These are phyloP conservation scores for Stenotaenia linearis DNA, from an alignment of 2,888 invertebrate species.

Conservation along the genomic window DNA sequence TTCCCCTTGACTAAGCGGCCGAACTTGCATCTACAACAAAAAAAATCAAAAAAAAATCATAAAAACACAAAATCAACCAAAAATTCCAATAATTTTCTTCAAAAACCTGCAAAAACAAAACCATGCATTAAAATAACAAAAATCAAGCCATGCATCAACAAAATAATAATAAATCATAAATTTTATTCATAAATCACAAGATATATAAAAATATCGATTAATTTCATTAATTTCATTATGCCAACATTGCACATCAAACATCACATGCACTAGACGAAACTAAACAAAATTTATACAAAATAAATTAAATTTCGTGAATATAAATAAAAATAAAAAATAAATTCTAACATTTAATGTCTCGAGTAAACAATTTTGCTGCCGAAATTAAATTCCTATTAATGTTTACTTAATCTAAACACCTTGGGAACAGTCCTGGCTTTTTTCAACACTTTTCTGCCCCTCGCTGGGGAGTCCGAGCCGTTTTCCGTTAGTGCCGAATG, in stretches of 20 bases:
- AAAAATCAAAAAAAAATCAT: not conserved
- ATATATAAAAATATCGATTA: not conserved
- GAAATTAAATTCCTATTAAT: not conserved
- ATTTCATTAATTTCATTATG: too few species aligned
- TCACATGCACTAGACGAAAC: slow-evolving; percentile 4
- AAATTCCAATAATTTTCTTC: not conserved
- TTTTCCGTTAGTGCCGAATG: slow-evolving; percentile 31
- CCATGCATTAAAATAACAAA: too few species aligned
- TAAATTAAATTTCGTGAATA: not conserved
- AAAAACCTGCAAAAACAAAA: not conserved
- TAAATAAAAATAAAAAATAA: not conserved
- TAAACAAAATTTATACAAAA: not conserved
- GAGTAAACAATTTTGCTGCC: not conserved
- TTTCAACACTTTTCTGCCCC: slow-evolving; percentile 37
- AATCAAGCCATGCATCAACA: too few species aligned
- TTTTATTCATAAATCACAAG: not conserved
- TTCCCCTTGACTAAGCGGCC: not conserved
- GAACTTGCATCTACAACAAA: slow-evolving; percentile 19
- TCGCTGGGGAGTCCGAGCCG: slow-evolving; percentile 42
- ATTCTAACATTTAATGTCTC: not conserved
- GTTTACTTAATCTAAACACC: slow-evolving; percentile 36
- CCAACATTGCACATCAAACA: not conserved
- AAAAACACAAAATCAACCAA: not conserved
- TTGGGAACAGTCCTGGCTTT: slow-evolving; percentile 39
- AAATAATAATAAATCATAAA: not conserved